Percentiles rank a stretch among this genome's conserved stretches.
Conservation (phyloP, 2,888 invertebrate genomes). For the Nephrotoma flavescens region DNA sequence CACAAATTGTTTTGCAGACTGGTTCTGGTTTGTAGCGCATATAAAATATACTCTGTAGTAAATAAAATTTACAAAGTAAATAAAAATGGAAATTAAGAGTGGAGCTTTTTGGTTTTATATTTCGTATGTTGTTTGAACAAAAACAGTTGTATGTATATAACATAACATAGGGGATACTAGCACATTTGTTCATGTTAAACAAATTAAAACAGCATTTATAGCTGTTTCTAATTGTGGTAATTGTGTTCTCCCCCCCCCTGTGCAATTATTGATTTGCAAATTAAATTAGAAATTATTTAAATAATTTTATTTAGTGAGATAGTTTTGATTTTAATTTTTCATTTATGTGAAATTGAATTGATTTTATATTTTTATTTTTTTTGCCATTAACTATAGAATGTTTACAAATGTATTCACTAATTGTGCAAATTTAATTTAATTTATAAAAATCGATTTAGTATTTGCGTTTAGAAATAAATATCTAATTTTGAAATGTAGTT, state of each 20-base stretch:
- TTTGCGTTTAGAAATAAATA: neutral
- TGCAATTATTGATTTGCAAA: neutral
- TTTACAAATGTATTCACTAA: neutral
- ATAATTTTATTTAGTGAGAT: neutral
- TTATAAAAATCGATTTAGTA: neutral
- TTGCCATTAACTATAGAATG: neutral
- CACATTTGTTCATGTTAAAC: neutral
- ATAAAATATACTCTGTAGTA: neutral
- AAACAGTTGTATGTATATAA: neutral
- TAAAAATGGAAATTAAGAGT: neutral
- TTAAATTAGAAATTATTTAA: neutral
- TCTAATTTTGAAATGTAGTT: neutral
- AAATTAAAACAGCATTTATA: neutral
- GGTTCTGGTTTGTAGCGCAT: neutral
- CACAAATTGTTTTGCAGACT: no score
- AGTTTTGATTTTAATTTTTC: neutral
- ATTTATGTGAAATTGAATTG: neutral
- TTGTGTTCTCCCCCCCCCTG: neutral
- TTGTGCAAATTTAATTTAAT: neutral
- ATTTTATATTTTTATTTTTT: neutral
- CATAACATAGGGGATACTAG: neutral
- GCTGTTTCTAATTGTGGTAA: neutral
- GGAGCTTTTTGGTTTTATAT: neutral
- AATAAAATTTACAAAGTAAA: neutral
- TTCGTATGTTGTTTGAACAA: neutral